phyloP scores from a whole-genome alignment of 2,113 vertebrate species.

The Amphiprion ocellaris region DNA sequence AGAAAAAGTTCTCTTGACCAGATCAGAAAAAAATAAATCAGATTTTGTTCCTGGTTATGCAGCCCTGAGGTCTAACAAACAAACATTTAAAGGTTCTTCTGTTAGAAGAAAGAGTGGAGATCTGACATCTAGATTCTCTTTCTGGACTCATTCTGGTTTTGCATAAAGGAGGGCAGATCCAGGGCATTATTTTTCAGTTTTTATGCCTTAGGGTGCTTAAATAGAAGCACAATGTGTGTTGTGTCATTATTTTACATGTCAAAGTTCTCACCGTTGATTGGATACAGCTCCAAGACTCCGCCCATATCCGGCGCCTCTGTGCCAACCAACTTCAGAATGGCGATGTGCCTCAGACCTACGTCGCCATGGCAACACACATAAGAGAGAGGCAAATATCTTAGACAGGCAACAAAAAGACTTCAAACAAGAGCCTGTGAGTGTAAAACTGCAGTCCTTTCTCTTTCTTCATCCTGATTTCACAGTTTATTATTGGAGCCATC shows the following conservation, averaged over 20 bases:
- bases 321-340: slow-evolving; percentile 93
- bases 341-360: slow-evolving; percentile 94
- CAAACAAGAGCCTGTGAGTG: not conserved
- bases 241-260: not conserved
- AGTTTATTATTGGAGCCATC: slow-evolving; percentile 53
- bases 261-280: slow-evolving; percentile 93
- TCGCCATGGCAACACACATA: slow-evolving; percentile 51
- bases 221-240: slow-evolving; percentile 3
- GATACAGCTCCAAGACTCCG: slow-evolving; percentile 95
- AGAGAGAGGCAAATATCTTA: slow-evolving; percentile 32
- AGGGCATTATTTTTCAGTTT: no score
- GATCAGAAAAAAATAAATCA: not conserved
- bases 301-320: slow-evolving; percentile 87
- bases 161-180: no score
- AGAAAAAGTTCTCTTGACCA: not conserved
- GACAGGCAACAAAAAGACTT: not conserved
- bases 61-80: no score
- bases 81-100: no score
- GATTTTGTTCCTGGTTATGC: no score
- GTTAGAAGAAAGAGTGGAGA: no score
- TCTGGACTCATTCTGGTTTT: no score
- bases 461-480: slow-evolving; percentile 22
- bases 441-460: slow-evolving; percentile 24
- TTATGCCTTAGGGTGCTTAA: not conserved
- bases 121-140: no score